These are phyloP conservation scores for Porites cylindrica DNA, from an alignment of 92 coral and sea anemone genomes.

Conservation along the genomic window DNA sequence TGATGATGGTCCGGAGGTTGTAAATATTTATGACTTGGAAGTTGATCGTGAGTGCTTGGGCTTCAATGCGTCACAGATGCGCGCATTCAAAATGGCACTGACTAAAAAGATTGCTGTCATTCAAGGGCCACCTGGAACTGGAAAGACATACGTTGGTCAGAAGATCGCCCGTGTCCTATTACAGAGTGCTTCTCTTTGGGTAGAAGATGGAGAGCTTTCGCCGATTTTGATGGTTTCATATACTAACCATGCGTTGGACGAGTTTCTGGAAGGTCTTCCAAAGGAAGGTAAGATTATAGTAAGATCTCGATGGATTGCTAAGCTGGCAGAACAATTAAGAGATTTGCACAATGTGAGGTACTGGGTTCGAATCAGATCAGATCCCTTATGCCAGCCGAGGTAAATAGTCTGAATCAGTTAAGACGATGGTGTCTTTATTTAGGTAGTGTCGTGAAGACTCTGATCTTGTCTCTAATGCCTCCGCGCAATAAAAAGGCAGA, in stretches of 20 bases:
- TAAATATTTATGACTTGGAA: constrained; percentile 19
- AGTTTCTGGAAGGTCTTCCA: constrained; percentile 81
- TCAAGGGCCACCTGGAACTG: constrained; percentile 98
- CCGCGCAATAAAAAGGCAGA: no score
- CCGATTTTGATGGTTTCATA: constrained; percentile 91
- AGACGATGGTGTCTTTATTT: no score
- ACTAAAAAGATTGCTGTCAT: constrained; percentile 83
- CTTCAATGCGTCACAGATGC: constrained; percentile 83
- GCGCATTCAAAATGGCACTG: constrained; percentile 84
- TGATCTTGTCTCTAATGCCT: no score
- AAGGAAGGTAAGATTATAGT: constrained; percentile 6
- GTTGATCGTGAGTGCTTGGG: constrained; percentile 56
- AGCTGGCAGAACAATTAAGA: no score
- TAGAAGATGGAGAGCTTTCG: constrained; percentile 14
- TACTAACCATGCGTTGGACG: constrained; percentile 93
- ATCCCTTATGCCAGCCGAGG: no score
- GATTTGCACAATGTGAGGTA: no score
- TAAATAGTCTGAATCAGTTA: no score
- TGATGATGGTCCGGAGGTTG: neutral
- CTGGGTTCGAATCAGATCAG: no score
- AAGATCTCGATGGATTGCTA: no score
- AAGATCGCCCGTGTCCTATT: constrained; percentile 85
- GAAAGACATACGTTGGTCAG: constrained; percentile 91
- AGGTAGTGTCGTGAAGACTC: no score
- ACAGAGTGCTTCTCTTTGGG: constrained; percentile 64